Percentiles rank a stretch among this genome's conserved stretches.
Evolutionary conservation across 2,113 vertebrate genomes (phyloP).

Genomic region (Ursus arctos): DNA sequence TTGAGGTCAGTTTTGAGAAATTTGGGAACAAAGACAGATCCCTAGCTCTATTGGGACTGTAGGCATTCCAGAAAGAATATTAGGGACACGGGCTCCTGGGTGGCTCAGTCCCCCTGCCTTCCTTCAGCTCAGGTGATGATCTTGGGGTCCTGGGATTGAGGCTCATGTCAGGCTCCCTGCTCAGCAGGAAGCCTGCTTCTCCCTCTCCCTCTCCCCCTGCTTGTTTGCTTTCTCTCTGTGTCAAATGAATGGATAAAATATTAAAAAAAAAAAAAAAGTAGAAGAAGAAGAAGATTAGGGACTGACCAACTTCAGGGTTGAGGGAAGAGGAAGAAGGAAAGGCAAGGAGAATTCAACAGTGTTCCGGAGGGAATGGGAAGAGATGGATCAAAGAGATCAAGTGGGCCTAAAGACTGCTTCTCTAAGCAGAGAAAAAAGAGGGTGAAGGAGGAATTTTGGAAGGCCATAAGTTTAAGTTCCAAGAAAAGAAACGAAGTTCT

Average conservation of each 20-base stretch:
- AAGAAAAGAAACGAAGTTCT: conserved; percentile 2
- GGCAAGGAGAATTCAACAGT: background rate
- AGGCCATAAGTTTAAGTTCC: background rate
- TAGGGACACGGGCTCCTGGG: background rate
- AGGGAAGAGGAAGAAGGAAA: background rate
- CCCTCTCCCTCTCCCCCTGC: background rate
- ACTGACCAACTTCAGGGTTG: background rate
- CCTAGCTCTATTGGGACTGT: background rate
- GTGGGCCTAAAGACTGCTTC: background rate
- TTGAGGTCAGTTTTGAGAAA: conserved; percentile 20
- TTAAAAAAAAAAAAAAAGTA: background rate
- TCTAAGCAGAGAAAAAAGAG: background rate
- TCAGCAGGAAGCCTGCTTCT: background rate
- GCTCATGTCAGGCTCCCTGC: background rate
- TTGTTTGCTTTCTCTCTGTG: background rate
- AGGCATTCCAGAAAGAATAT: background rate
- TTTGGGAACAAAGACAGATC: background rate
- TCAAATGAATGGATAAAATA: background rate
- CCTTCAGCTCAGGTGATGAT: background rate
- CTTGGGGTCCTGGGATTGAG: background rate
- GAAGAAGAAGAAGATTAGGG: background rate
- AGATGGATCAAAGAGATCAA: background rate
- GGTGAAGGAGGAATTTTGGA: background rate
- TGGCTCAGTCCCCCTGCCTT: background rate
- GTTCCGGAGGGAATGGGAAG: background rate